These are phyloP conservation scores for Drosophila borborema DNA, from an alignment of 2,888 invertebrate species.

Conservation along the genomic window DNA sequence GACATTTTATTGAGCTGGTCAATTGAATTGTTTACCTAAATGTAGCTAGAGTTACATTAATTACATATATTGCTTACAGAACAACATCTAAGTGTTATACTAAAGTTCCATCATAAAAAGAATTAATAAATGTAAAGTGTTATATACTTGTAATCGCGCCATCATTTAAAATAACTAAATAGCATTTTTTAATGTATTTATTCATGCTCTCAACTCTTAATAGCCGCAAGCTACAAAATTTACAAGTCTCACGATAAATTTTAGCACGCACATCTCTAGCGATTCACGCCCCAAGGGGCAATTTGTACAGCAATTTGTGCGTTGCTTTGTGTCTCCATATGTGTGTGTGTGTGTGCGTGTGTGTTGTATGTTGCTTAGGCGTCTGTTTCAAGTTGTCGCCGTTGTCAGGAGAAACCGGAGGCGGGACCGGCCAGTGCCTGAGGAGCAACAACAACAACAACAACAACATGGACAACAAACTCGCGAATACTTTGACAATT, in stretches of 20 bases:
- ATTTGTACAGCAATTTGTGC: constrained; percentile 72
- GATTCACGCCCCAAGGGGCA: constrained; percentile 53
- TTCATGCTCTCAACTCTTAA: not conserved
- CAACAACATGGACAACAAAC: constrained; percentile 19
- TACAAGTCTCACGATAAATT: constrained; percentile 9
- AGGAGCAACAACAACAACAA: constrained; percentile 11
- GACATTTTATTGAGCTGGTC: no score
- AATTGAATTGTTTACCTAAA: no score
- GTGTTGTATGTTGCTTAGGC: constrained; percentile 45
- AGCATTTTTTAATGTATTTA: constrained; percentile 5
- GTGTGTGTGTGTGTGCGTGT: constrained; percentile 10
- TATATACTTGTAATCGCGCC: not conserved
- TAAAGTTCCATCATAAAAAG: not conserved
- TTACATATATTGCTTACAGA: not conserved
- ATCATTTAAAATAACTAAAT: not conserved
- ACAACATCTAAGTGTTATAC: not conserved
- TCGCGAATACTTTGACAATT: constrained; percentile 51
- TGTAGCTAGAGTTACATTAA: no score
- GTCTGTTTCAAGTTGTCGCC: constrained; percentile 57
- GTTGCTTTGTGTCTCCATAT: constrained; percentile 14
- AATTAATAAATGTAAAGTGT: not conserved
- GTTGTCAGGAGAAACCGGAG: constrained; percentile 53
- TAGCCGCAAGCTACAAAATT: constrained; percentile 7
- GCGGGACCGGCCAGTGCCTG: constrained; percentile 40
- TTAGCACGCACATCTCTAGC: constrained; percentile 55